These are phyloP conservation scores for Scaptomyza parva DNA, from an alignment of 2,888 invertebrate species.

Conservation along the genomic window DNA sequence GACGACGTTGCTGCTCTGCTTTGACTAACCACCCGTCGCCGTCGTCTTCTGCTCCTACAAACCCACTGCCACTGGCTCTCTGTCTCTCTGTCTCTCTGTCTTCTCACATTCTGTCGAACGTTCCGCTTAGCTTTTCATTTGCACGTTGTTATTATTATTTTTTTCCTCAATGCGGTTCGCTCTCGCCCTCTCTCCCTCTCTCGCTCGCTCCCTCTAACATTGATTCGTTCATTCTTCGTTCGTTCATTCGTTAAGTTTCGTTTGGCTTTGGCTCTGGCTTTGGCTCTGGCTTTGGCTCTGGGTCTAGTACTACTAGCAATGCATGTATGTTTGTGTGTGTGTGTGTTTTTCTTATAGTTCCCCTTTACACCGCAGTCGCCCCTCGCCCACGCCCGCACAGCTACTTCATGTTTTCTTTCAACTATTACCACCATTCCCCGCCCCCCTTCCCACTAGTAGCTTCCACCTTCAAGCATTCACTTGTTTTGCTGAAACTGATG, in stretches of 20 bases:
- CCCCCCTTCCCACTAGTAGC: no score
- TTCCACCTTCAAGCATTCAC: no score
- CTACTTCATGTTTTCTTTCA: constrained; percentile 32
- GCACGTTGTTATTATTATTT: constrained; percentile 67
- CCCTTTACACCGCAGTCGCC: constrained; percentile 1
- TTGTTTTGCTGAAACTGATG: constrained; percentile 68
- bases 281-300: constrained; percentile 54
- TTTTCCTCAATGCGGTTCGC: constrained; percentile 27
- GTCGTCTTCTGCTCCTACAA: constrained; percentile 9
- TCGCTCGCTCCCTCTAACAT: constrained; percentile 17
- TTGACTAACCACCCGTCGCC: background rate
- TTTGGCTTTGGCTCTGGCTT: constrained; percentile 54
- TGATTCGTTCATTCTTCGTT: constrained; percentile 20
- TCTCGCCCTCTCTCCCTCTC: no score
- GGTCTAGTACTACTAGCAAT: constrained; percentile 10
- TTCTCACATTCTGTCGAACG: constrained; percentile 2
- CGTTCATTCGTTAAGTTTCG: constrained; percentile 10
- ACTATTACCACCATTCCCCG: constrained; percentile 20
- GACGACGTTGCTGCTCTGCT: constrained; percentile 38
- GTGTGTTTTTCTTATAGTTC: constrained; percentile 13
- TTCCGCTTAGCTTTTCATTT: constrained; percentile 64
- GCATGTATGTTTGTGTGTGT: background rate
- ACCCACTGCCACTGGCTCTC: background rate
- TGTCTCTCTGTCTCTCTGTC: background rate
- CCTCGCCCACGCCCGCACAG: constrained; percentile 3